A percentile compares a stretch with the other conserved stretches of the same genome.
Conservation (phyloP, 2,797 vertebrate genomes). For the Anguilla pacifica region DNA sequence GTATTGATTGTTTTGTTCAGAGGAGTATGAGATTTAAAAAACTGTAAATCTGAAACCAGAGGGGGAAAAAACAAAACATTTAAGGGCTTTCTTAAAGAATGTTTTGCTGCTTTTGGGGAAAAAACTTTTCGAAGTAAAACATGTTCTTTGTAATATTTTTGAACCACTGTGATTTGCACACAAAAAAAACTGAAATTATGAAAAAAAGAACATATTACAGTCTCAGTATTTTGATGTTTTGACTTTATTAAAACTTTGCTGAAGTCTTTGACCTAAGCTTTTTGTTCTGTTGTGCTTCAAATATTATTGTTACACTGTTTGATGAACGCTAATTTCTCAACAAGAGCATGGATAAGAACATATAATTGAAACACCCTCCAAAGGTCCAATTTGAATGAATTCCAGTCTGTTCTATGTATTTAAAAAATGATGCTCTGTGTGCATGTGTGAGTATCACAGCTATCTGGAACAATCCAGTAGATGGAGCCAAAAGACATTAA, state of each 20-base stretch:
- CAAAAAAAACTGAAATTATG: slow-evolving; percentile 59
- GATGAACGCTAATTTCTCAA: not conserved
- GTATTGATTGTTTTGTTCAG: slow-evolving; percentile 61
- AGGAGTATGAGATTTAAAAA: slow-evolving; percentile 49
- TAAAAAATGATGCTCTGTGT: not conserved
- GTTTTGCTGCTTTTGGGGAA: slow-evolving; percentile 77
- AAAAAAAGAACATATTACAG: slow-evolving; percentile 58
- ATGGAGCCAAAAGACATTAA: slow-evolving; percentile 29
- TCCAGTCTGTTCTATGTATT: not conserved
- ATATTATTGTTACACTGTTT: not conserved
- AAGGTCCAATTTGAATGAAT: not conserved
- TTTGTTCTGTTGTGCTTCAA: slow-evolving; percentile 15
- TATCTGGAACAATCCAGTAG: slow-evolving; percentile 31
- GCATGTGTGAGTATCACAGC: not conserved
- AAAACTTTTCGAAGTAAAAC: slow-evolving; percentile 58
- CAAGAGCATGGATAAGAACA: not conserved
- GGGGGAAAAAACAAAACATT: slow-evolving; percentile 57
- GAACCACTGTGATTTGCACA: slow-evolving; percentile 83
- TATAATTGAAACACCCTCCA: not conserved
- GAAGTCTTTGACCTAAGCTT: slow-evolving; percentile 62
- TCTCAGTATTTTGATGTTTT: slow-evolving; percentile 83
- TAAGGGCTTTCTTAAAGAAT: slow-evolving; percentile 78
- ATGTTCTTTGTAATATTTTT: slow-evolving; percentile 79
- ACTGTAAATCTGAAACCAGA: slow-evolving; percentile 60
- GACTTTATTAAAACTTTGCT: slow-evolving; percentile 77